Percentiles rank a stretch among this genome's conserved stretches.
Evolutionary conservation across 2,888 invertebrate species (phyloP).

Genomic region (Cryptocephalus moraei): DNA sequence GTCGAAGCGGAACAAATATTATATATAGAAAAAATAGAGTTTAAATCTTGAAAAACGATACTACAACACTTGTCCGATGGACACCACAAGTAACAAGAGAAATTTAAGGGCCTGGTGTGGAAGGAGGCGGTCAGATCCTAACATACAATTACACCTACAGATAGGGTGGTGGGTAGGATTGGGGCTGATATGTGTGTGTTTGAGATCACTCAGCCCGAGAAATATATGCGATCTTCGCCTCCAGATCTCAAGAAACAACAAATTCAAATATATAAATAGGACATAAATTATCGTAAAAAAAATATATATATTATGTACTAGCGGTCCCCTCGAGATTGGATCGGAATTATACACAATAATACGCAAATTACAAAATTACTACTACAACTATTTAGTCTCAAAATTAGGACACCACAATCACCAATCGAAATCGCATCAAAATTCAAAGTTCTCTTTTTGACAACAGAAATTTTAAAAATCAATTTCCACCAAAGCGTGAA

Average conservation of each 20-base stretch:
- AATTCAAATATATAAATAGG: conserved; percentile 31
- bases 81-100: conserved; percentile 18
- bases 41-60: conserved; percentile 27
- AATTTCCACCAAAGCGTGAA: too few relatives aligned
- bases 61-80: conserved; percentile 31
- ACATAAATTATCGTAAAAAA: conserved; percentile 28
- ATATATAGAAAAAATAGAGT: conserved; percentile 34
- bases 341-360: too few relatives aligned
- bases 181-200: conserved; percentile 20
- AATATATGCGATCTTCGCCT: conserved; percentile 23
- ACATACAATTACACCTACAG: too few relatives aligned
- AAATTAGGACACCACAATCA: too few relatives aligned
- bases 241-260: conserved; percentile 22
- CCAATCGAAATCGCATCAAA: too few relatives aligned
- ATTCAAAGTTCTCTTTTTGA: too few relatives aligned
- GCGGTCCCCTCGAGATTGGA: not conserved
- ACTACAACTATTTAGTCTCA: too few relatives aligned
- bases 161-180: too few relatives aligned
- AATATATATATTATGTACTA: too few relatives aligned
- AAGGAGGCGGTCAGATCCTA: conserved; percentile 4
- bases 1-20: too few relatives aligned
- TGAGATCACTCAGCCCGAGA: conserved; percentile 36
- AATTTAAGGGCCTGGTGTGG: conserved; percentile 5
- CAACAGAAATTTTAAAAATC: too few relatives aligned
- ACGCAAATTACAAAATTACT: too few relatives aligned